These are phyloP conservation scores for Mnemiopsis leidyi DNA, from an alignment of 37 sponge, comb jelly and placozoan genomes.

Conservation along the genomic window DNA sequence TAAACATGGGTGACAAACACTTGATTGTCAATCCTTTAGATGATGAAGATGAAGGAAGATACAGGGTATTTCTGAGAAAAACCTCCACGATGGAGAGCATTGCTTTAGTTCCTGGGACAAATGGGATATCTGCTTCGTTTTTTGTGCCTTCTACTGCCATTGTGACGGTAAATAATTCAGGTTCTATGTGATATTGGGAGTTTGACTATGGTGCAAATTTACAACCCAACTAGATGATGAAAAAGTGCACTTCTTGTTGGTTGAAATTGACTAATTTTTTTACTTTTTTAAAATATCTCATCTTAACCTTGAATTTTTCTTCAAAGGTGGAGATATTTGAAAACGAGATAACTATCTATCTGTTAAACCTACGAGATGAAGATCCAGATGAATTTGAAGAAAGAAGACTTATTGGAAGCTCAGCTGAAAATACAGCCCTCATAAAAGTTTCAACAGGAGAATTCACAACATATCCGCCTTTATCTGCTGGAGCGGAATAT, in stretches of 20 bases:
- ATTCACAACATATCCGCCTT: neutral
- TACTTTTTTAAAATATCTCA: too few species aligned
- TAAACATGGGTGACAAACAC: too few species aligned
- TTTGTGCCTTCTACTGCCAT: neutral
- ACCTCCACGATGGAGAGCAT: neutral
- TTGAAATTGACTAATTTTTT: too few species aligned
- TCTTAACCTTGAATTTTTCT: too few species aligned
- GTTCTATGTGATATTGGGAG: too few species aligned
- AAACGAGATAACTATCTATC: neutral
- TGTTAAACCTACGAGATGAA: neutral
- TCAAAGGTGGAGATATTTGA: neutral
- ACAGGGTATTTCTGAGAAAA: neutral
- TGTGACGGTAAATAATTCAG: neutral
- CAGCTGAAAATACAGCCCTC: neutral
- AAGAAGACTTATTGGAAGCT: neutral
- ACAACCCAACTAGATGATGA: too few species aligned
- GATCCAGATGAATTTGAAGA: neutral
- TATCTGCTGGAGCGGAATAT: neutral
- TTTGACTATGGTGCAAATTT: too few species aligned
- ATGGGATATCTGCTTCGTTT: neutral
- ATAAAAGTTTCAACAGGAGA: neutral
- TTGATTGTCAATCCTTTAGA: slow-evolving; percentile 10
- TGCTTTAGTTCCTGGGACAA: neutral
- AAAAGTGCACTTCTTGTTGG: too few species aligned
- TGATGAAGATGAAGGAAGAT: neutral